A percentile compares a stretch with the other conserved stretches of the same genome.
Conservation (phyloP, 2,888 invertebrate species). For the Lamellibrachia satsuma region DNA sequence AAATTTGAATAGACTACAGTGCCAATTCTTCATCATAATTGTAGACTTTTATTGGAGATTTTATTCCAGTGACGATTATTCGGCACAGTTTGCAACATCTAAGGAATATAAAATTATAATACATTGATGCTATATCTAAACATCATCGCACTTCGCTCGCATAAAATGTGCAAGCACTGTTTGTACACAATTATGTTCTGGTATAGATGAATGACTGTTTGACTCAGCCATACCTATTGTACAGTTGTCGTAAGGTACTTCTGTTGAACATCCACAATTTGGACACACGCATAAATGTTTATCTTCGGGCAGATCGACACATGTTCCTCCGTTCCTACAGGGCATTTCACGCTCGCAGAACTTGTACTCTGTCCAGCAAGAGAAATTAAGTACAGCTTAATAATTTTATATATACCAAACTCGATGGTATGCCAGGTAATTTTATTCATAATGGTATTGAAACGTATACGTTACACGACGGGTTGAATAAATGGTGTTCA, state of each 20-base stretch:
- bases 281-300: background rate
- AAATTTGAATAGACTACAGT: background rate
- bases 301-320: background rate
- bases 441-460: no score
- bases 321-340: background rate
- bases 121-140: no score
- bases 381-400: background rate
- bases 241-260: background rate
- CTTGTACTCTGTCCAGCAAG: background rate
- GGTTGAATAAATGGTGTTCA: no score
- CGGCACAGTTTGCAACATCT: background rate
- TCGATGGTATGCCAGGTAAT: no score
- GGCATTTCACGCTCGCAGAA: background rate
- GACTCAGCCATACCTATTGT: background rate
- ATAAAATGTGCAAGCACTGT: no score
- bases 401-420: background rate
- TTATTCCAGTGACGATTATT: background rate
- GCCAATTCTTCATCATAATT: background rate
- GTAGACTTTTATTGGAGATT: no score
- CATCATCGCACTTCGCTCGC: no score
- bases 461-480: no score
- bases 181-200: no score
- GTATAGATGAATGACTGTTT: no score
- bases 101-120: background rate
- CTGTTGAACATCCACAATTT: background rate